Evolutionary conservation across 1,140 invertebrate species (phyloP).

Genomic region (Chrysopa pallens): DNA sequence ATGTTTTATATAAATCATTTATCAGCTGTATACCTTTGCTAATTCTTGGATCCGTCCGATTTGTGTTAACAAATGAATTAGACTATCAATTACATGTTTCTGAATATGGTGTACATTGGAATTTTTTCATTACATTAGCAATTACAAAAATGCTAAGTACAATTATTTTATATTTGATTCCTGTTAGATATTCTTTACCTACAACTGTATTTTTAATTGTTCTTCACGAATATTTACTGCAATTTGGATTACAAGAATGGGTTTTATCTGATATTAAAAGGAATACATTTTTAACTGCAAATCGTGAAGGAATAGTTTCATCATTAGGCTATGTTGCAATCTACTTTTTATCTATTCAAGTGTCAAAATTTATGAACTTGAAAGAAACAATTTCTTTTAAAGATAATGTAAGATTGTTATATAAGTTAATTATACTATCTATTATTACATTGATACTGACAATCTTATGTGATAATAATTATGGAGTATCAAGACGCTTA

Average conservation of each 20-base stretch:
- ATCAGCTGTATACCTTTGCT: conserved; percentile 32
- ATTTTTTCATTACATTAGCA: conserved; percentile 88
- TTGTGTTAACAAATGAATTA: conserved; percentile 36
- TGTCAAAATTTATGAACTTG: conserved; percentile 36
- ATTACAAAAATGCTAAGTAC: conserved; percentile 57
- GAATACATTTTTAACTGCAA: conserved; percentile 52
- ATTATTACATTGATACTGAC: conserved; percentile 26
- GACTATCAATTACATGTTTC: conserved; percentile 73
- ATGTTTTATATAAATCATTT: conserved; percentile 18
- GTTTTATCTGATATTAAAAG: conserved; percentile 41
- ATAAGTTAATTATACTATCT: conserved; percentile 22
- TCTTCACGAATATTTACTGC: conserved; percentile 52
- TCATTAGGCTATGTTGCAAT: conserved; percentile 65
- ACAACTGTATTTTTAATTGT: conserved; percentile 32
- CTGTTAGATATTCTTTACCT: conserved; percentile 24
- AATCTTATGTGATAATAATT: conserved; percentile 24
- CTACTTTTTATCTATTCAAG: conserved; percentile 53
- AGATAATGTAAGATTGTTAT: conserved; percentile 10
- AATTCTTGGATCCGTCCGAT: conserved; percentile 51
- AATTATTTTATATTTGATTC: conserved; percentile 30
- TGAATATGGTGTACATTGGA: conserved; percentile 94
- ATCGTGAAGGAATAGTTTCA: conserved; percentile 79
- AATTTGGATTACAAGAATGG: conserved; percentile 43
- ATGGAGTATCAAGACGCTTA: conserved; percentile 45
- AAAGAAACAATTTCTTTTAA: not conserved